Base-by-base conservation (phyloP, 2,888 invertebrate species). In the Tiphia femorata region DNA sequence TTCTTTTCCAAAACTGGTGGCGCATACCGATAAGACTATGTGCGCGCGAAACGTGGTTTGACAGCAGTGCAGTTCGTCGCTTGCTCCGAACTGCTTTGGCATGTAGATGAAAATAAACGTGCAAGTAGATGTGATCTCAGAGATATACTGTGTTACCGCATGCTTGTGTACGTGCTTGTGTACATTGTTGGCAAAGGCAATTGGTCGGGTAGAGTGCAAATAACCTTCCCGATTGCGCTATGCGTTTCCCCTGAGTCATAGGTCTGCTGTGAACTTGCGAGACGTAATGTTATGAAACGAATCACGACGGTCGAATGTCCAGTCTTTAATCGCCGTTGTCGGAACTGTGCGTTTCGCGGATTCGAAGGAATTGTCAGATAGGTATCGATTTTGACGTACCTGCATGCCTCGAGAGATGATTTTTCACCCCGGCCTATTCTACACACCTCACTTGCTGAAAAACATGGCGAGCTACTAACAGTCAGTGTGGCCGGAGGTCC, bases 381-480 rank as follows among this genome's bases (percentile, higher is more conserved):
- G 55, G 27, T 60, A n/a, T 12, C 23, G 17, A 35, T 58, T 64
- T 64, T 52, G 50, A 74, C 73, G 42, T 81, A 83, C 83, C 83
- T 83, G 82, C 82, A 82, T 83, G 75, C 78, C 83, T 79, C 80
- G 81, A 83, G 81, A 83, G 83, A 83, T 77, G 82, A 83, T 81
- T 82, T n/a, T 82, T 80, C 82, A 82, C 83, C 83, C 83, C 83
- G 83, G 82, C 79, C 81, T 80, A 77, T 79, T 80, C 82, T 84
- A 82, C 78, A 84, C 81, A 90, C 89, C 90, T 89, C 89, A 88
- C 88, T 88, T 87, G 87, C 88, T 89, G 88, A 88, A 89, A 90
- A 91, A 91, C 91, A 91, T 91, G 91, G 91, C 91, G 90, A 88
- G 80, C 79, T 80, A 81, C 82, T 80, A 67, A 75, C n/a, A n/a